phyloP scores from a whole-genome alignment of 2,888 invertebrate genomes.

The Stenoptilia bipunctidactyla region DNA sequence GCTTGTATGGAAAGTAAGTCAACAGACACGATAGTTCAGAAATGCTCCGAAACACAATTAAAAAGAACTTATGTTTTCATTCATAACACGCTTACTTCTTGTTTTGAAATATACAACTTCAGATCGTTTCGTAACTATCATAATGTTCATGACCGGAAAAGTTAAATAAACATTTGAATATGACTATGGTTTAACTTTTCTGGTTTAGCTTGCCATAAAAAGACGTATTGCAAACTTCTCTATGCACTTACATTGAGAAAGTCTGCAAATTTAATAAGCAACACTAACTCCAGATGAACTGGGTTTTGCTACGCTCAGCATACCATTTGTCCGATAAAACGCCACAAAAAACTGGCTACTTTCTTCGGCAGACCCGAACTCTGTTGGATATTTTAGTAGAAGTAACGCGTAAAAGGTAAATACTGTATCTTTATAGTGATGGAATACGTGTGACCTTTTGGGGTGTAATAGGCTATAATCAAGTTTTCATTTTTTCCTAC shows the following conservation, averaged over 20 bases:
- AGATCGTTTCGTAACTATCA: no score
- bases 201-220: constrained; percentile 19
- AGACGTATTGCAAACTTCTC: constrained; percentile 37
- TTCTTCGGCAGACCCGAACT: constrained; percentile 61
- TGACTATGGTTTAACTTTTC: constrained; percentile 2
- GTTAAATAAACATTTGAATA: constrained; percentile 2
- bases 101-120: no score
- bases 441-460: constrained; percentile 2
- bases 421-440: neutral
- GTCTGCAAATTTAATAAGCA: constrained; percentile 30
- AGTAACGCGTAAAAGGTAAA: no score
- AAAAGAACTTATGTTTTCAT: constrained; percentile 5
- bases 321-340: constrained; percentile 71
- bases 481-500: neutral
- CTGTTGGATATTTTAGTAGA: no score
- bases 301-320: constrained; percentile 57
- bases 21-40: constrained; percentile 4
- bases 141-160: no score
- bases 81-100: neutral
- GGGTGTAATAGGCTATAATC: neutral
- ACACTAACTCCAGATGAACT: constrained; percentile 69
- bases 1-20: constrained; percentile 87
- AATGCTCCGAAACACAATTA: constrained; percentile 7
- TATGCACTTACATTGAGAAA: neutral
- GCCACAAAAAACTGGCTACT: constrained; percentile 64